These are phyloP conservation scores for Anoplophora glabripennis DNA, from an alignment of 1,140 invertebrate species.

Conservation along the genomic window DNA sequence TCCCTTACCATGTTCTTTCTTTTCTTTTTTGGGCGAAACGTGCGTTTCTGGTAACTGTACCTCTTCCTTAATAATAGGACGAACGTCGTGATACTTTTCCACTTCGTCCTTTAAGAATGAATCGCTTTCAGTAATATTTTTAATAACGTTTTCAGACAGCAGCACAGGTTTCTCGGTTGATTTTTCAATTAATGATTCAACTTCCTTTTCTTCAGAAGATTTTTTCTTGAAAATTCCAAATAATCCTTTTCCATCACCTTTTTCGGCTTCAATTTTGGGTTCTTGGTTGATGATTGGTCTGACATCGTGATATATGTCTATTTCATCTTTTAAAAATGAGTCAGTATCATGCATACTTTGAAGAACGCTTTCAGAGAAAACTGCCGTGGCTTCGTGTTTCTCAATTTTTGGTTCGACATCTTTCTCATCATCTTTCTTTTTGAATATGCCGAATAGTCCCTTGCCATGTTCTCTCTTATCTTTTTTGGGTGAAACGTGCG, in stretches of 20 bases:
- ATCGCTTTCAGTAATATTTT: constrained; percentile 10
- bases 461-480: constrained; percentile 14
- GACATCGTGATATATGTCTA: constrained; percentile 26
- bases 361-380: constrained; percentile 23
- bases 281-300: constrained; percentile 2
- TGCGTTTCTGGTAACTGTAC: too few relatives aligned
- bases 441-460: constrained; percentile 23
- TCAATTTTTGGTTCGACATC: constrained; percentile 5
- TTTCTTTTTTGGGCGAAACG: too few relatives aligned
- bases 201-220: not conserved
- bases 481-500: not conserved
- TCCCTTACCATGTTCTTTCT: constrained; percentile 1
- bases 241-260: not conserved
- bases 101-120: constrained; percentile 23
- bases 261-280: not conserved
- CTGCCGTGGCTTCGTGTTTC: constrained; percentile 1
- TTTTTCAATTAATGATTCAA: constrained; percentile 1
- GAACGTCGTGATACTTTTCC: constrained; percentile 22
- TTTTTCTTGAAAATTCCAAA: constrained; percentile 8
- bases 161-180: constrained; percentile 5
- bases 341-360: constrained; percentile 25
- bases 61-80: constrained; percentile 6
- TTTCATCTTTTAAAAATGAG: constrained; percentile 19
- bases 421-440: constrained; percentile 13
- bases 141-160: constrained; percentile 14